Base-by-base conservation (phyloP, 2,888 invertebrate genomes). In the Leptopilina syphax region DNA sequence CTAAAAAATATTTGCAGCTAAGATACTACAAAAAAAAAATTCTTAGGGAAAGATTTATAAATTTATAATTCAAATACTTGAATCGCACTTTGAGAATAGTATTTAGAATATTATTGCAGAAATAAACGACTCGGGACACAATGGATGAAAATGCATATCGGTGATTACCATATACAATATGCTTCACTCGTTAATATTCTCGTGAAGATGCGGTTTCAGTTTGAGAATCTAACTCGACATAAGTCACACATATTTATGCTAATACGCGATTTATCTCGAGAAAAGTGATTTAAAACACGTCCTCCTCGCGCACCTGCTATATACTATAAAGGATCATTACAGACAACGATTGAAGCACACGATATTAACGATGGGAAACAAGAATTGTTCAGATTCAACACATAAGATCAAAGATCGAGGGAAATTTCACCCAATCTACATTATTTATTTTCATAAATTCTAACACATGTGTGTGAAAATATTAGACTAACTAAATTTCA, bases 201-300 rank as follows among this genome's bases (percentile, higher is more conserved):
- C 50, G 50, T 24, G 12, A 63, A 79, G 80, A 77, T 65, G 47
- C 47, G 54, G 78, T 70, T 76, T 63, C 34, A 24, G 67, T 27
- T 34, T 73, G 76, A 79, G 67, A 80, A 81, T 67, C 78, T 50
- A 77, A 80, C 70, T 80, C 76, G 78, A 54, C 63, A 78, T 63
- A 66, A 76, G 44, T 67, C 63, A 79, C 80, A 84, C 83, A 84
- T 80, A 84, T 80, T 79, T 84, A 86, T 86, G 84, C 82, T 85
- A 86, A 86, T 85, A 82, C 83, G 81, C 79, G 83, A 84, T 82
- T 83, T 84, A 85, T 50, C 50, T 50, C 10, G 47, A 50, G 50
- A 50, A 82, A 77, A 84, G 82, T 84, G 85, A 84, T 85, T 85
- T 85, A 85, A 84, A 80, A 80, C 79, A 80, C 78, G 78, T 73